phyloP scores from a whole-genome alignment of 2,797 vertebrate genomes.

The Chelonia mydas region DNA sequence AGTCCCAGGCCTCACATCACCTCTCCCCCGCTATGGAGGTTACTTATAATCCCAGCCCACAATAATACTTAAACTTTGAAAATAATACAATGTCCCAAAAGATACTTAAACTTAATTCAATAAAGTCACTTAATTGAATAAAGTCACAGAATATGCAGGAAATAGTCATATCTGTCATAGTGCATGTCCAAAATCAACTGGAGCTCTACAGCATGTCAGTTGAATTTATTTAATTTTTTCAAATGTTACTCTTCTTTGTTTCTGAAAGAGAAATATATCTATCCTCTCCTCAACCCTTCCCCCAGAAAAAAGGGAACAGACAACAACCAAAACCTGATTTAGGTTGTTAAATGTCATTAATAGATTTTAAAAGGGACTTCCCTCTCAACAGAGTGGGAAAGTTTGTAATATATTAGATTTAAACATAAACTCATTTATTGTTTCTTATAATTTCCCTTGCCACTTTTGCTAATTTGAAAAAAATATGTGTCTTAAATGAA shows the following conservation, averaged over 20 bases:
- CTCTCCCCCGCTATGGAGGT: no score
- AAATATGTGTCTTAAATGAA: constrained; percentile 11
- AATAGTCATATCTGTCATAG: not conserved
- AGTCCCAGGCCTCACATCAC: not conserved
- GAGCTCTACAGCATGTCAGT: not conserved
- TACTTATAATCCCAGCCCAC: not conserved
- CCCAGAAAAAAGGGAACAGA: not conserved
- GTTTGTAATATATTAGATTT: not conserved
- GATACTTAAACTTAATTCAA: not conserved
- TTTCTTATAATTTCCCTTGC: not conserved
- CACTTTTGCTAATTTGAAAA: not conserved
- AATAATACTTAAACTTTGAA: not conserved
- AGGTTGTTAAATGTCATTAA: not conserved
- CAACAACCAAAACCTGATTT: not conserved
- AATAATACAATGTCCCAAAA: not conserved
- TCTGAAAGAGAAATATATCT: not conserved
- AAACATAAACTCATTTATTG: not conserved
- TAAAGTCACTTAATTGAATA: not conserved
- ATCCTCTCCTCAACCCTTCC: not conserved
- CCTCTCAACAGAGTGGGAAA: not conserved
- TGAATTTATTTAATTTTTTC: not conserved
- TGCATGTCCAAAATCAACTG: not conserved
- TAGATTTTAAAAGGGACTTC: not conserved
- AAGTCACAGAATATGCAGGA: not conserved
- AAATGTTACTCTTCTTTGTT: not conserved